Percentiles rank a stretch among this genome's conserved stretches.
These are phyloP conservation scores for Caenorhabditis sp. DNA, from an alignment of 2,888 invertebrate species.

Conservation along the genomic window DNA sequence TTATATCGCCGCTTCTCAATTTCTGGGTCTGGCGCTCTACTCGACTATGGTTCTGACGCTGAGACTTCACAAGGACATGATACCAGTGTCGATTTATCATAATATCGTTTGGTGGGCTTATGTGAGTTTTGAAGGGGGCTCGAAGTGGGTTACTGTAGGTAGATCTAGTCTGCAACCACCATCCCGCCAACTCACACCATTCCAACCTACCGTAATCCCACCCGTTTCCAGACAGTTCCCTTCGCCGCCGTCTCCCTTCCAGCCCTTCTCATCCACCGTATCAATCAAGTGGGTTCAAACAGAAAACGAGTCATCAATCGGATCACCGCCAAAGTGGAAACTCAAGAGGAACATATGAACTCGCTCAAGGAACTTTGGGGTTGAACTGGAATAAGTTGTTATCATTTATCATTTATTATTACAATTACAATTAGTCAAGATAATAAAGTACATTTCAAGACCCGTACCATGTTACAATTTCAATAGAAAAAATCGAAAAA, in stretches of 20 bases:
- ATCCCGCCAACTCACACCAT: neutral
- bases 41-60: slow-evolving; percentile 50
- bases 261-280: slow-evolving; percentile 48
- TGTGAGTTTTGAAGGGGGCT: too few species aligned
- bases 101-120: slow-evolving; percentile 65
- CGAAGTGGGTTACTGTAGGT: neutral
- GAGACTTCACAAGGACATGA: slow-evolving; percentile 46
- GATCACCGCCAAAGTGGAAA: slow-evolving; percentile 58
- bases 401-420: neutral
- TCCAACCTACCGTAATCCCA: too few species aligned
- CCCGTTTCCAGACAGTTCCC: slow-evolving; percentile 52
- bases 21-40: slow-evolving; percentile 45
- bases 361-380: slow-evolving; percentile 58
- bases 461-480: too few species aligned
- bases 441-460: slow-evolving; percentile 53
- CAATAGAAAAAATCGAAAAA: slow-evolving; percentile 13
- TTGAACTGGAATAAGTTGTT: slow-evolving; percentile 1
- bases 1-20: slow-evolving; percentile 55
- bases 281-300: slow-evolving; percentile 54
- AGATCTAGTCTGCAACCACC: neutral
- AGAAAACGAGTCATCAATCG: slow-evolving; percentile 58
- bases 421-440: neutral
- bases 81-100: slow-evolving; percentile 51
- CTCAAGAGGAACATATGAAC: slow-evolving; percentile 61
- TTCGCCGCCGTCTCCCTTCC: slow-evolving; percentile 60